Percentiles rank a stretch among this genome's conserved stretches.
phyloP scores from a whole-genome alignment of 1,140 invertebrate species.

The Drosophila lowei region DNA sequence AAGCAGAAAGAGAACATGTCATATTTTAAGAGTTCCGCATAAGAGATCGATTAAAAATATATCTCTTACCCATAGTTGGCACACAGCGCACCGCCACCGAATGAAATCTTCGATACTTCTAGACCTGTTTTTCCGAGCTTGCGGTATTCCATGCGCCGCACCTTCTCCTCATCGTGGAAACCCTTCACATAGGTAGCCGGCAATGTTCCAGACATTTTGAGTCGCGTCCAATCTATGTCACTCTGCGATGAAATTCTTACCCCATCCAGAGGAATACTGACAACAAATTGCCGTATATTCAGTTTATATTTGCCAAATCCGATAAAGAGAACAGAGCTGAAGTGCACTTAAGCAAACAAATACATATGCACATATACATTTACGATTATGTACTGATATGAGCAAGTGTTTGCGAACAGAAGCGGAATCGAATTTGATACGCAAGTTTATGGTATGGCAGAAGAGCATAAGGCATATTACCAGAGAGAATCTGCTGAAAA shows the following conservation, averaged over 20 bases:
- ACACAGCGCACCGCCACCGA: slow-evolving; percentile 83
- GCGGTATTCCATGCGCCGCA: slow-evolving; percentile 85
- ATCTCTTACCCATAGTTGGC: slow-evolving; percentile 55
- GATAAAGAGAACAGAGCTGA: background rate
- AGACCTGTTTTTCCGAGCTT: slow-evolving; percentile 85
- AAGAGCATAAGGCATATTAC: too few species aligned
- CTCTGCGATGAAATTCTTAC: slow-evolving; percentile 24
- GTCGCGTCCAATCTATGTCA: slow-evolving; percentile 12
- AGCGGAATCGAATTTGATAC: background rate
- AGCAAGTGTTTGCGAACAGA: slow-evolving; percentile 2
- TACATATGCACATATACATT: too few species aligned
- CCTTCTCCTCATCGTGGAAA: slow-evolving; percentile 85
- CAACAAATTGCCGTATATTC: slow-evolving; percentile 6
- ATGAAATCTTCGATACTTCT: slow-evolving; percentile 85
- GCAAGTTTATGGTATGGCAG: background rate
- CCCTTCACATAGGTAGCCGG: slow-evolving; percentile 85
- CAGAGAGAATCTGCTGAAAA: too few species aligned
- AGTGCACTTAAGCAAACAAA: too few species aligned
- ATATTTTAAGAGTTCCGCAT: background rate
- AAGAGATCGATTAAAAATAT: slow-evolving; percentile 2
- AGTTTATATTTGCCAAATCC: slow-evolving; percentile 19
- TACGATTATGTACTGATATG: too few species aligned
- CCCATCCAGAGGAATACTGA: slow-evolving; percentile 17
- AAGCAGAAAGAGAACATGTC: background rate
- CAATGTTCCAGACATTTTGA: slow-evolving; percentile 60